Percentiles rank a stretch among this genome's conserved stretches.
These are phyloP conservation scores for Anoplopoma fimbria DNA, from an alignment of 2,113 vertebrate species.

Conservation along the genomic window DNA sequence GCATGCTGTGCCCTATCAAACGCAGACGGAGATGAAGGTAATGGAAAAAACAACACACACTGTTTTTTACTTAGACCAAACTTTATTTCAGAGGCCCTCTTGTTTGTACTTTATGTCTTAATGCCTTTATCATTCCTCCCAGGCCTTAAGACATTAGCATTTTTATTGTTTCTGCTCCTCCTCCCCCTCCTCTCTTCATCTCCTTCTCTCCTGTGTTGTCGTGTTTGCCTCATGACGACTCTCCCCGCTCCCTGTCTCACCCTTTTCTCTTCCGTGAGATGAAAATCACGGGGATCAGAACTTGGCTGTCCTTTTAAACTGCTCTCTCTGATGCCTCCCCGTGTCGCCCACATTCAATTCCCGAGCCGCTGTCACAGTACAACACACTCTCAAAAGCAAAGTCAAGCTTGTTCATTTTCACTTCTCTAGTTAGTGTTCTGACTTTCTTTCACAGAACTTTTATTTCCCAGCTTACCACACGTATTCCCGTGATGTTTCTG, in stretches of 20 bases:
- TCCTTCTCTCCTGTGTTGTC: constrained; percentile 16
- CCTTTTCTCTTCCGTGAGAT: constrained; percentile 45
- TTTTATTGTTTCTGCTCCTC: constrained; percentile 75
- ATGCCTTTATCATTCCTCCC: constrained; percentile 67
- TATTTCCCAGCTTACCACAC: constrained; percentile 1
- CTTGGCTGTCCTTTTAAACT: constrained; percentile 53
- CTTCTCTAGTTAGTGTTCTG: constrained; percentile 33
- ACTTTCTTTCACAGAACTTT: constrained; percentile 20
- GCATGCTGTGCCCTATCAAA: constrained; percentile 94
- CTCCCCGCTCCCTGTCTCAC: neutral
- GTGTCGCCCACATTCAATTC: constrained; percentile 29
- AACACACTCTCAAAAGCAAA: constrained; percentile 45
- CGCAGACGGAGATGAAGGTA: constrained; percentile 96
- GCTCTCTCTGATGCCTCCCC: constrained; percentile 39
- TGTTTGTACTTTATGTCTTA: constrained; percentile 57
- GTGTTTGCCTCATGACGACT: constrained; percentile 35
- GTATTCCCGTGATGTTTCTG: constrained; percentile 7
- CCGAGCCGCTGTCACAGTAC: constrained; percentile 23
- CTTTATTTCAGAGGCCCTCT: constrained; percentile 47
- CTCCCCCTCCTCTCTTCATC: constrained; percentile 9
- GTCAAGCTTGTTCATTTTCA: constrained; percentile 51
- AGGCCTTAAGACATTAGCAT: constrained; percentile 78
- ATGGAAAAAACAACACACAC: constrained; percentile 70
- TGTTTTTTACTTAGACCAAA: constrained; percentile 50
- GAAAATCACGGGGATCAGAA: constrained; percentile 47